These are phyloP conservation scores for Platycheirus albimanus DNA, from an alignment of 2,888 invertebrate species.

Conservation along the genomic window DNA sequence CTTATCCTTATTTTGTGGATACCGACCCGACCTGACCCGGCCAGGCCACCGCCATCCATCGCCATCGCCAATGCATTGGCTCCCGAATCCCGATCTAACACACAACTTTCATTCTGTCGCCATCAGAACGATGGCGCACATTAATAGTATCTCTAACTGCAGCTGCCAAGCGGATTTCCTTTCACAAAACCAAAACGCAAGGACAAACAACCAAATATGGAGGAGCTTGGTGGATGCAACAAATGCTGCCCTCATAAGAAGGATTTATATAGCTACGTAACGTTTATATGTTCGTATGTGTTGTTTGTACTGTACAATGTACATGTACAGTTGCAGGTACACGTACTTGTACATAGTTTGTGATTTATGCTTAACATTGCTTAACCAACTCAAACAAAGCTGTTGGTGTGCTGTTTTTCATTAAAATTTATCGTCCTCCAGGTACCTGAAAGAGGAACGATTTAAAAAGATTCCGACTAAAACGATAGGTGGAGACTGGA, in stretches of 20 bases:
- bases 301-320: too few species aligned
- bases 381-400: conserved; percentile 37
- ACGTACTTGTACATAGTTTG: not conserved
- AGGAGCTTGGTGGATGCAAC: conserved; percentile 24
- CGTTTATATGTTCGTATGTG: not conserved
- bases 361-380: conserved; percentile 43
- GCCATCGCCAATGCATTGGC: conserved; percentile 2
- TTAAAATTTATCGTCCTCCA: conserved; percentile 24
- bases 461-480: too few species aligned
- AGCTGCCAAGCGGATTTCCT: conserved; percentile 44
- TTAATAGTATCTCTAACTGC: conserved; percentile 4
- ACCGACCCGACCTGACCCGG: not conserved
- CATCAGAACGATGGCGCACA: not conserved
- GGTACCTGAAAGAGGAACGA: too few species aligned
- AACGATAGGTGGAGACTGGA: too few species aligned
- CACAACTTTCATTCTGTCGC: not conserved
- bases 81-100: not conserved
- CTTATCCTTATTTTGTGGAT: conserved; percentile 20
- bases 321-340: not conserved
- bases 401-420: conserved; percentile 23
- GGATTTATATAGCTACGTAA: not conserved
- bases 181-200: conserved; percentile 25
- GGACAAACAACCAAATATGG: conserved; percentile 30
- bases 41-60: not conserved
- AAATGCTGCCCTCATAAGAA: conserved; percentile 16